Percentiles rank a stretch among this genome's conserved stretches.
These are phyloP conservation scores for Falco peregrinus DNA, from an alignment of 2,797 vertebrate genomes.

Conservation along the genomic window DNA sequence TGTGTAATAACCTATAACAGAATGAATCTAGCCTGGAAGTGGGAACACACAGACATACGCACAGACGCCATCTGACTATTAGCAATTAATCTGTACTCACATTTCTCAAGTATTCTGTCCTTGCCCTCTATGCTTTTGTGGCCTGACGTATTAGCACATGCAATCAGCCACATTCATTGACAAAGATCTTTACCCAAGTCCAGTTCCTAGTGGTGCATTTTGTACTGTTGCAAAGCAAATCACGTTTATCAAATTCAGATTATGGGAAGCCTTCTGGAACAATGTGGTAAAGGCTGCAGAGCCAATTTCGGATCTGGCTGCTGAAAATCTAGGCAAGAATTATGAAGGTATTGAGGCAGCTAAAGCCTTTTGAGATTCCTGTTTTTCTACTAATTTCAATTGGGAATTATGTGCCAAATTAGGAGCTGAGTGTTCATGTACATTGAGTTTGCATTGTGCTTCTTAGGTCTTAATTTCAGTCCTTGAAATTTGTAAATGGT, in stretches of 20 bases:
- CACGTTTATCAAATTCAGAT: background rate
- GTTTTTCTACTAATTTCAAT: background rate
- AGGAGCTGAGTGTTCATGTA: background rate
- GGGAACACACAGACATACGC: background rate
- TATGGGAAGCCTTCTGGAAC: background rate
- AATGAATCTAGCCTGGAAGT: background rate
- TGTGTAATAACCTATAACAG: background rate
- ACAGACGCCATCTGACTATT: background rate
- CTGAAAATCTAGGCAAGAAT: background rate
- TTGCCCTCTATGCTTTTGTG: background rate
- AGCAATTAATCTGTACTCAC: background rate
- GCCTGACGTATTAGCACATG: background rate
- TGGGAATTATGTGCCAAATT: slow-evolving; percentile 1
- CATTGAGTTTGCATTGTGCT: background rate
- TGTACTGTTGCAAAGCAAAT: background rate
- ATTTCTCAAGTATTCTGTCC: background rate
- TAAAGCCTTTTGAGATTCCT: background rate
- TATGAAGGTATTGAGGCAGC: background rate
- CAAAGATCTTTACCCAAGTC: background rate
- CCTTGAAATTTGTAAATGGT: background rate
- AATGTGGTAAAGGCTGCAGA: background rate
- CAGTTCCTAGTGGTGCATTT: background rate
- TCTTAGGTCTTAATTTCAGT: slow-evolving; percentile 1
- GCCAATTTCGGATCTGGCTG: background rate
- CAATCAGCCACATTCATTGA: background rate